phyloP scores from a whole-genome alignment of 2,113 vertebrate genomes.

The Plecturocebus donacophilus region DNA sequence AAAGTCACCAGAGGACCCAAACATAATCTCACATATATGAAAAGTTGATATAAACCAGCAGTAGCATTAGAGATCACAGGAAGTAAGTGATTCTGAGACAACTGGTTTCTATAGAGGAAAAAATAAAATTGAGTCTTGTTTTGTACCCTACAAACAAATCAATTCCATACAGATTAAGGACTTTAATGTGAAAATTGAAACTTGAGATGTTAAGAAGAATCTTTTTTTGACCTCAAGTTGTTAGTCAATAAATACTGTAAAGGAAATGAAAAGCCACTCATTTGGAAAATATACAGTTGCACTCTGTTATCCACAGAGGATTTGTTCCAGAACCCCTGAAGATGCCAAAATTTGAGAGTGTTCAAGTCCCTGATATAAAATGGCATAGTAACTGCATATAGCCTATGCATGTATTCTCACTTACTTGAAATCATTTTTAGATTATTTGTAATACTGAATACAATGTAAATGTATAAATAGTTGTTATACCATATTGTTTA shows the following conservation, averaged over 20 bases:
- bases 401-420: rapidly evolving
- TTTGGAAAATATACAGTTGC: background rate
- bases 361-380: background rate
- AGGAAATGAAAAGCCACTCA: background rate
- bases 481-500: background rate
- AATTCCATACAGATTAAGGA: background rate
- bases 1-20: background rate
- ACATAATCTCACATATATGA: background rate
- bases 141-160: background rate
- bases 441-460: background rate
- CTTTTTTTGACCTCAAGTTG: background rate
- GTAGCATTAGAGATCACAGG: background rate
- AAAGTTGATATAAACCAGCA: background rate
- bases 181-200: constrained; percentile 19
- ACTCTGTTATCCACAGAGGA: background rate
- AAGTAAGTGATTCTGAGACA: background rate
- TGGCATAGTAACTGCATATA: background rate
- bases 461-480: background rate
- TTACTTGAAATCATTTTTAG: background rate
- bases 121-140: background rate
- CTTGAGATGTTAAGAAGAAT: background rate
- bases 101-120: background rate
- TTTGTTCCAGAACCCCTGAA: background rate
- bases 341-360: background rate
- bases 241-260: background rate